A percentile compares a stretch with the other conserved stretches of the same genome.
Evolutionary conservation across 2,113 vertebrate species (phyloP).

Genomic region (Upupa epops): DNA sequence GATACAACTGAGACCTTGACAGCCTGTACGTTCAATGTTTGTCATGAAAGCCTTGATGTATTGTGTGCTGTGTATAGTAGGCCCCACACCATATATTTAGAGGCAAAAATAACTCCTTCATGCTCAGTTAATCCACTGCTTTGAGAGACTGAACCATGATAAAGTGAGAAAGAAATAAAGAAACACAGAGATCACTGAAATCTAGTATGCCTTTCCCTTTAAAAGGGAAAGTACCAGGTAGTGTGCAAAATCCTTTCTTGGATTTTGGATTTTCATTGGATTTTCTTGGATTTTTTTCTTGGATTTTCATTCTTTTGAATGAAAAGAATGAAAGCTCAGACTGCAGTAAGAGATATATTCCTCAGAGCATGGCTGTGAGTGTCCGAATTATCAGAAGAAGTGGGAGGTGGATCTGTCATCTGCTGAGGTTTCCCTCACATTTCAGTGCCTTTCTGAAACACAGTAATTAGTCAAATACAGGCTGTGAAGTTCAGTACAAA

Average conservation of each 20-base stretch:
- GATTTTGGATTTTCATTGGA: no score
- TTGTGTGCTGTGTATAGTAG: neutral
- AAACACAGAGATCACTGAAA: neutral
- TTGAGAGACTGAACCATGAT: neutral
- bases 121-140: neutral
- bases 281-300: no score
- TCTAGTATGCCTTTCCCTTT: neutral
- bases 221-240: neutral
- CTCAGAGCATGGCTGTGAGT: neutral
- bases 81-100: neutral
- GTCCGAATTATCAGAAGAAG: neutral
- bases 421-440: neutral
- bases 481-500: neutral
- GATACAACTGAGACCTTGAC: neutral
- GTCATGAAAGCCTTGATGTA: conserved; percentile 9
- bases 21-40: neutral
- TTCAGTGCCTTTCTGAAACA: neutral
- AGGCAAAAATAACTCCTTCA: conserved; percentile 24
- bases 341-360: neutral
- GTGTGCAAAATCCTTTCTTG: no score
- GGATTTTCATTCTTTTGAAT: neutral
- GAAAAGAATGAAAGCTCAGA: neutral
- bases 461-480: neutral
- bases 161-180: conserved; percentile 12
- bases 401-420: neutral